phyloP scores from a whole-genome alignment of 2,888 invertebrate genomes.

The Glaucopsyche alexis region DNA sequence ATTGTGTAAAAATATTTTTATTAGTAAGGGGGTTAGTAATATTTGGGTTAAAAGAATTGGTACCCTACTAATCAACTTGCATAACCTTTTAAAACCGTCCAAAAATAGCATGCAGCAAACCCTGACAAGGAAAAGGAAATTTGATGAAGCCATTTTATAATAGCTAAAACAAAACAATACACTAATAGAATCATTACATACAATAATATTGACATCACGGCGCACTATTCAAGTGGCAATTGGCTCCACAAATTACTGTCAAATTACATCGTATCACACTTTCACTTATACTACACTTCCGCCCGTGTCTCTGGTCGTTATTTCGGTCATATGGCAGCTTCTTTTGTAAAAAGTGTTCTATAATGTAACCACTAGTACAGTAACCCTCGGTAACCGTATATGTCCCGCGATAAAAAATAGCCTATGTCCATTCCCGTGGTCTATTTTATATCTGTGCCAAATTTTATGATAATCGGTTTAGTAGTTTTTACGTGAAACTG shows the following conservation, averaged over 20 bases:
- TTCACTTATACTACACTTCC: neutral
- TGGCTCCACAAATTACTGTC: neutral
- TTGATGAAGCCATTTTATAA: neutral
- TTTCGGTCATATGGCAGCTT: constrained; percentile 2
- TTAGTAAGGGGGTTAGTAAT: too few species aligned
- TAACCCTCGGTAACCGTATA: too few species aligned
- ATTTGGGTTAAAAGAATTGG: too few species aligned
- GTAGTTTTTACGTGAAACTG: too few species aligned
- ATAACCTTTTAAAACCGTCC: too few species aligned
- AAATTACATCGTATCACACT: constrained; percentile 1
- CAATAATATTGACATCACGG: constrained; percentile 15
- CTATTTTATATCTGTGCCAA: too few species aligned
- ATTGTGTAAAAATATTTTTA: too few species aligned
- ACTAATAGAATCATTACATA: constrained; percentile 19
- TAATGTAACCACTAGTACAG: neutral
- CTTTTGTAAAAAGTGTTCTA: neutral
- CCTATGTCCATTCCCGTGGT: too few species aligned
- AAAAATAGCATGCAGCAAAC: neutral
- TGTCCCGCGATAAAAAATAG: too few species aligned
- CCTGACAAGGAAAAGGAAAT: neutral
- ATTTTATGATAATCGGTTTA: too few species aligned
- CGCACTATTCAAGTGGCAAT: neutral
- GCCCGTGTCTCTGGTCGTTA: neutral
- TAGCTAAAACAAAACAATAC: neutral
- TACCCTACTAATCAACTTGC: too few species aligned